A percentile compares a stretch with the other conserved stretches of the same genome.
These are phyloP conservation scores for Ormyrus pomaceus DNA, from an alignment of 2,888 invertebrate genomes.

Conservation along the genomic window DNA sequence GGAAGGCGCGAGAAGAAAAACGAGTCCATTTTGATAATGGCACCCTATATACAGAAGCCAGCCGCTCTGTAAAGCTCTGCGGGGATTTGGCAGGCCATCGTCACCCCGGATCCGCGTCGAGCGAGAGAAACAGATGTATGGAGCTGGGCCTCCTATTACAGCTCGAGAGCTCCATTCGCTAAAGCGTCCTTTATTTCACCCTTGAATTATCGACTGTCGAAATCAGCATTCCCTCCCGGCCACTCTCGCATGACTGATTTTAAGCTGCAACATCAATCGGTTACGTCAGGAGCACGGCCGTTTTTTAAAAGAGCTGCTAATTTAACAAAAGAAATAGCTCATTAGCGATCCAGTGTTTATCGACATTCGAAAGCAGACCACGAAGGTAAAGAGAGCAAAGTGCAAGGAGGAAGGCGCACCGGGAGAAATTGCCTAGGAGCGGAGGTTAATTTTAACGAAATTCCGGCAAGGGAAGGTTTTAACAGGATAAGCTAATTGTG, in stretches of 20 bases:
- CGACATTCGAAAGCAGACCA: conserved; percentile 63
- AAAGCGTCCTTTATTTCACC: conserved; percentile 53
- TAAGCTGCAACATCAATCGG: no score
- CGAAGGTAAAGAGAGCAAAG: conserved; percentile 57
- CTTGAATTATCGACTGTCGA: conserved; percentile 68
- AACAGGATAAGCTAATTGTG: conserved; percentile 76
- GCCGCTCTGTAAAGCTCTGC: conserved; percentile 69
- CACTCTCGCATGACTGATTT: no score
- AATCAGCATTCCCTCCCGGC: conserved; percentile 51
- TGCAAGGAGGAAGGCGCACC: conserved; percentile 58
- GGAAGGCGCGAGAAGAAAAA: conserved; percentile 65
- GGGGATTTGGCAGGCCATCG: conserved; percentile 72
- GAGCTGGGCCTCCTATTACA: conserved; percentile 18
- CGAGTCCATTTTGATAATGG: conserved; percentile 74
- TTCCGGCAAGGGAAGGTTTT: conserved; percentile 70
- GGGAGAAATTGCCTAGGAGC: conserved; percentile 60
- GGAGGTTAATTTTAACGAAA: conserved; percentile 73
- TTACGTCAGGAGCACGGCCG: no score
- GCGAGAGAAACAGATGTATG: conserved; percentile 60
- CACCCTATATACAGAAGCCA: conserved; percentile 67
- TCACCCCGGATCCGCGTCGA: conserved; percentile 63
- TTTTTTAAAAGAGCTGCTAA: no score
- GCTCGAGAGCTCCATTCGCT: conserved; percentile 9
- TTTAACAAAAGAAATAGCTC: neutral
- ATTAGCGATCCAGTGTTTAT: conserved; percentile 52